Evolutionary conservation across 1,140 invertebrate species (phyloP), one percentile per base, ranked within the genome.

Genomic region (Stratiolaelaps scimitus): DNA sequence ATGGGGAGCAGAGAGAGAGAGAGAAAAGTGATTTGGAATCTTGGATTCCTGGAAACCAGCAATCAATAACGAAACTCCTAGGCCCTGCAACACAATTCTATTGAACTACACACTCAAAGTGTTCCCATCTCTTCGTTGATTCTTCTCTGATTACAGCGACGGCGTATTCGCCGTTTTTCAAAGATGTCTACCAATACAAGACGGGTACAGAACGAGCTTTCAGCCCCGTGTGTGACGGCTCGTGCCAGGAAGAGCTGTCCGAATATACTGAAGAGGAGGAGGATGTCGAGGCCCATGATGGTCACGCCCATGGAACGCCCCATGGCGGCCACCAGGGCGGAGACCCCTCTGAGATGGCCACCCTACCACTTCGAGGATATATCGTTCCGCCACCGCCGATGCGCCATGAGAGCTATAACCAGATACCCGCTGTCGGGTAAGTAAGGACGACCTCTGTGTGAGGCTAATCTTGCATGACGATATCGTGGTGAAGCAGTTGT

Each of bases 161-260:
- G 45, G 92, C 92, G 76, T 96, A 92, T 75, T 90, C 88, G 53
- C 90, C 89, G 64, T 96, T 97, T 78, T 91, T 96, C 77, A 90
- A 92, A 75, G 88, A 60, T 72, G 43, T 72, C 71, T 17, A 46
- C 19, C 60, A 34, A 65, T 26, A 34, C 53, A 60, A 60, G 10
- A 23, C 26, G 15, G 34, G 53, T 15, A 60, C 53, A 29, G 53
- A 60, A 60, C 53, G 53, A 26, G 53, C 53, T 26, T 60, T 60
- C 23, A 60, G 53, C 26, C 53, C 53, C 26, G 15, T 60, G 53
- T 60, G 53, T 60, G 53, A 60, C 53, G 53, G 53, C 13, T 60
- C 53, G 1, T 60, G 53, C 26, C 26, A 26, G 17, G 53, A 60
- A 10, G 53, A 60, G 34, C 53, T 60, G 17, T 60, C 53, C 23